These are phyloP conservation scores for Ladona fulva DNA, from an alignment of 1,140 invertebrate species.

Conservation along the genomic window DNA sequence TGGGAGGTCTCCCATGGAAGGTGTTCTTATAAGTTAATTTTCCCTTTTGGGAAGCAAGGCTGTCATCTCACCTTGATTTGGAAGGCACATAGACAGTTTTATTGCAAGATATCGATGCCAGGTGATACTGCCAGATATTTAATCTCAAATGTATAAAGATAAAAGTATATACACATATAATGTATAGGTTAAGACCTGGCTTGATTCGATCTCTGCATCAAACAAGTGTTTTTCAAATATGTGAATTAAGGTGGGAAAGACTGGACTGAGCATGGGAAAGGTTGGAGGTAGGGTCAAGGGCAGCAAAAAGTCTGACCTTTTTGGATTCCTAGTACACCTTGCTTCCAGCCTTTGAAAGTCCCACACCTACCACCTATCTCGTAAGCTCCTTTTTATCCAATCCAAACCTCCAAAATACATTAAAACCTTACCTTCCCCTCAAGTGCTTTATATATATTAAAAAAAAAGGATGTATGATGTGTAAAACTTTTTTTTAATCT, in stretches of 20 bases:
- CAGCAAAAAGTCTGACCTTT: not conserved
- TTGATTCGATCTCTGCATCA: slow-evolving; percentile 9
- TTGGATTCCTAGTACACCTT: not conserved
- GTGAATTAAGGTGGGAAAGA: not conserved
- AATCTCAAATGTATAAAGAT: not conserved
- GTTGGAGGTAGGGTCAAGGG: slow-evolving; percentile 7
- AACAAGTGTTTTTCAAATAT: not conserved
- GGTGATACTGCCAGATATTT: slow-evolving; percentile 9
- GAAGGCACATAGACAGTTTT: not conserved
- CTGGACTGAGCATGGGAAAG: not conserved
- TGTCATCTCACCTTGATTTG: slow-evolving; percentile 4
- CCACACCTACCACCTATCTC: not conserved
- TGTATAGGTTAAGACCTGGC: slow-evolving; percentile 8
- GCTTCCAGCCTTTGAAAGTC: not conserved
- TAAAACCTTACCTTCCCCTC: not conserved
- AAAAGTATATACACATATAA: slow-evolving; percentile 8
- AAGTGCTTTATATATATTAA: not conserved
- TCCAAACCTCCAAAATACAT: slow-evolving; percentile 3
- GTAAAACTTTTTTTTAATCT: not conserved
- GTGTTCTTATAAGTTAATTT: not conserved
- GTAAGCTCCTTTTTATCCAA: slow-evolving; percentile 9
- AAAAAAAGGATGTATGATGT: not conserved
- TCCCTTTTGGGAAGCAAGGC: not conserved
- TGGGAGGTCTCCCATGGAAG: not conserved
- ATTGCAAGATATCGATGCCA: slow-evolving; percentile 1